phyloP scores from a whole-genome alignment of 2,797 vertebrate species.

The Danio tinwini region DNA sequence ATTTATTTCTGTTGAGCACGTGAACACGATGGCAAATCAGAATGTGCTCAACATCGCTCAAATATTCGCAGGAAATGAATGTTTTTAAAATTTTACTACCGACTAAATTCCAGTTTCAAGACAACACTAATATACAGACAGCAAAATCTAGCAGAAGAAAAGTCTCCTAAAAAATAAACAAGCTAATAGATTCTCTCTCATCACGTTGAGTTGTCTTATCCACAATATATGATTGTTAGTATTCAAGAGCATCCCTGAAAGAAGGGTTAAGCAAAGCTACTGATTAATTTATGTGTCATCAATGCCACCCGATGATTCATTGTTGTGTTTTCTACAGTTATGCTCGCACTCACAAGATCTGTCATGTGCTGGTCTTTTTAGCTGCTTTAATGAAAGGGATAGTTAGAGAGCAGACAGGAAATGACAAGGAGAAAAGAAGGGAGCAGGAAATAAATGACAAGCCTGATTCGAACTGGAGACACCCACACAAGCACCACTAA shows the following conservation, averaged over 20 bases:
- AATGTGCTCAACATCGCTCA: too few relatives aligned
- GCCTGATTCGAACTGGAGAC: not conserved
- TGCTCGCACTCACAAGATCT: not conserved
- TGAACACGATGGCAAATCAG: too few relatives aligned
- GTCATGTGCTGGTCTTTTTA: not conserved
- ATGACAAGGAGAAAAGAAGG: conserved; percentile 14
- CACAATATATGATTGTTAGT: not conserved
- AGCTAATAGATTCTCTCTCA: not conserved
- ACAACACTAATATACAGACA: too few relatives aligned
- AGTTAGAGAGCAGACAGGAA: conserved; percentile 3
- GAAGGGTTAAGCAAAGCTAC: not conserved
- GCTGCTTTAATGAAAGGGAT: not conserved
- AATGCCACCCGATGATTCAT: not conserved
- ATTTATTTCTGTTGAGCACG: too few relatives aligned
- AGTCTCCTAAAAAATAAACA: too few relatives aligned
- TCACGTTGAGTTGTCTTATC: not conserved
- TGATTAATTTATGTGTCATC: not conserved
- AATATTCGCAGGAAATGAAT: too few relatives aligned
- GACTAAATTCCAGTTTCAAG: too few relatives aligned
- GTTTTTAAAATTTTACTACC: too few relatives aligned
- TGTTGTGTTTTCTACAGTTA: not conserved
- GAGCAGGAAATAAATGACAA: conserved; percentile 6
- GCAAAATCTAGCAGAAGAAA: too few relatives aligned
- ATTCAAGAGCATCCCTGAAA: not conserved
- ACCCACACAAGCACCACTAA: not conserved